Percentiles rank a stretch among this genome's conserved stretches.
Conservation (phyloP, 2,113 vertebrate species). For the Zosterops borbonicus region DNA sequence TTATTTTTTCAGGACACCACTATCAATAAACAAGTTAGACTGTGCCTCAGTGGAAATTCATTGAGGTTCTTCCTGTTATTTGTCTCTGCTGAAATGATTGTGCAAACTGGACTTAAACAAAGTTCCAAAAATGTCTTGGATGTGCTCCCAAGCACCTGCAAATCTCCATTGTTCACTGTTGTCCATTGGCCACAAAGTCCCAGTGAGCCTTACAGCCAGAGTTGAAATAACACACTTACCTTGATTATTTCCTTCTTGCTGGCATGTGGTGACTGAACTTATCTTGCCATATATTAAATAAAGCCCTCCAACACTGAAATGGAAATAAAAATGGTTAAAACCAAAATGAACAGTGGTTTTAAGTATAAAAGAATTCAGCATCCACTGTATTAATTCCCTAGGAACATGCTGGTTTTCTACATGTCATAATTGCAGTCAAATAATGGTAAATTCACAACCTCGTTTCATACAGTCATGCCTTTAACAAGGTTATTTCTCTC, state of each 20-base stretch:
- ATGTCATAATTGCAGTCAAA: neutral
- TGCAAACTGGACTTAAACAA: neutral
- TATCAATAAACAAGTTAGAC: neutral
- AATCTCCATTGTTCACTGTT: neutral
- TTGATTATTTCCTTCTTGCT: neutral
- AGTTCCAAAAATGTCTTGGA: neutral
- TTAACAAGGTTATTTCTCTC: constrained; percentile 3
- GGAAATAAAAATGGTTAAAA: neutral
- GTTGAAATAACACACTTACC: fast-evolving
- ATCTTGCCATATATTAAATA: neutral
- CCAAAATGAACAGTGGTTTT: neutral
- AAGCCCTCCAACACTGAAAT: neutral
- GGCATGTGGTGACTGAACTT: neutral
- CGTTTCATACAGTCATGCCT: neutral
- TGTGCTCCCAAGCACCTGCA: neutral
- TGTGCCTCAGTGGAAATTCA: neutral
- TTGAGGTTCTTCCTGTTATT: neutral
- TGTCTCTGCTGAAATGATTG: neutral
- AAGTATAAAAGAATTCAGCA: neutral
- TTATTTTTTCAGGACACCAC: neutral
- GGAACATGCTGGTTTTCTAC: neutral
- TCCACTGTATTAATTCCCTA: neutral
- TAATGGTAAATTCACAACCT: neutral
- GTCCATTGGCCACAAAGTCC: neutral
- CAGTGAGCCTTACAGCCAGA: neutral